phyloP scores from a whole-genome alignment of 2,113 vertebrate genomes.

The Perca fluviatilis region DNA sequence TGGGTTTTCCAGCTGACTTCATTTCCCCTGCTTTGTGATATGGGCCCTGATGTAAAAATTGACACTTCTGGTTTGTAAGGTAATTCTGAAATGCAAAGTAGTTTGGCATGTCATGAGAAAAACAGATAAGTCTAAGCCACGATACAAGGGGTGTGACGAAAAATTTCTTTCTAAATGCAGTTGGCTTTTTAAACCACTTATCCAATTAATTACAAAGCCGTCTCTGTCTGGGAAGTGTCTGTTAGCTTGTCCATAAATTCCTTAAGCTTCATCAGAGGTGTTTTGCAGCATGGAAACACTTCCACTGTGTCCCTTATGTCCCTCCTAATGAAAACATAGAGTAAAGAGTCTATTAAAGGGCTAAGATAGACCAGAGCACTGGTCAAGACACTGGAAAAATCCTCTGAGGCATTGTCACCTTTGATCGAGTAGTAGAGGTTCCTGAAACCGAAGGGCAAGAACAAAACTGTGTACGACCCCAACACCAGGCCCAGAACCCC shows the following conservation, averaged over 20 bases:
- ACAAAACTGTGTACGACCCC: slow-evolving; percentile 9
- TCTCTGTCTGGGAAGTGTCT: slow-evolving; percentile 1
- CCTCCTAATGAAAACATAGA: slow-evolving; percentile 22
- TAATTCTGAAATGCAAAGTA: background rate
- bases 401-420: background rate
- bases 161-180: background rate
- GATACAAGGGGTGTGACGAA: background rate
- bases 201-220: background rate
- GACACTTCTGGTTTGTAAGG: background rate
- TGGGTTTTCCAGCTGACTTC: background rate
- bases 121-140: background rate
- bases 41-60: background rate
- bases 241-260: background rate
- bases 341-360: background rate
- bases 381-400: slow-evolving; percentile 10
- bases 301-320: slow-evolving; percentile 5
- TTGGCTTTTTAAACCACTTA: slow-evolving; percentile 3
- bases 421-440: slow-evolving; percentile 18
- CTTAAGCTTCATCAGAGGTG: background rate
- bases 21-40: background rate
- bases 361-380: slow-evolving; percentile 22
- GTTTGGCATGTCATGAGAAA: background rate
- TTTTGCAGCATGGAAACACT: slow-evolving; percentile 16
- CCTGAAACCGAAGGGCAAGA: slow-evolving; percentile 30
- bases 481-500: slow-evolving; percentile 21